Conservation (phyloP, 2,888 invertebrate species). For the Lampropteryx suffumata region DNA sequence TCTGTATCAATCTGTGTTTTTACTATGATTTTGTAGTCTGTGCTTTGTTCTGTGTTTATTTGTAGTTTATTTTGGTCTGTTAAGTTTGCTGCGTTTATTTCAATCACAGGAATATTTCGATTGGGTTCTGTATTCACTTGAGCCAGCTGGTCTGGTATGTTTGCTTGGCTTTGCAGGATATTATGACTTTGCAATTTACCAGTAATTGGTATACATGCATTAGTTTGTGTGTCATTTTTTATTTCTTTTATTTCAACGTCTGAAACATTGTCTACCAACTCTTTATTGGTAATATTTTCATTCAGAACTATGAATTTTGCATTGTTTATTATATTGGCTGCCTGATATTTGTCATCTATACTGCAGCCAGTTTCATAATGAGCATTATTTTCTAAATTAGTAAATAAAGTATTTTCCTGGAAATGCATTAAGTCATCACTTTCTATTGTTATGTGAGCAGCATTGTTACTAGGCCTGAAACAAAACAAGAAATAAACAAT, state of each 20-base stretch:
- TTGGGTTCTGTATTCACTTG: not conserved
- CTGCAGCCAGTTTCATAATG: not conserved
- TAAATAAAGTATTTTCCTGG: conserved; percentile 16
- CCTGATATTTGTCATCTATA: not conserved
- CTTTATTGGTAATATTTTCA: not conserved
- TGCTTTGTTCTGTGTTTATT: not conserved
- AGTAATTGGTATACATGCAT: not conserved
- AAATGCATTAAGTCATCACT: conserved; percentile 33
- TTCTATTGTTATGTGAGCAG: conserved; percentile 27
- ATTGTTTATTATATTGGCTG: not conserved
- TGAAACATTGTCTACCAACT: not conserved
- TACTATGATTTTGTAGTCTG: conserved; percentile 15
- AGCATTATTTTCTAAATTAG: not conserved
- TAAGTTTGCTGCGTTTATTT: not conserved
- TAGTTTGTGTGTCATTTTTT: not conserved
- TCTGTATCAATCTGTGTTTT: not conserved
- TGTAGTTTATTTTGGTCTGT: not conserved
- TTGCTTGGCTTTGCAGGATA: not conserved
- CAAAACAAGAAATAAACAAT: too few species aligned
- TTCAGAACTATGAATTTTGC: conserved; percentile 1
- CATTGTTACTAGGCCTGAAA: conserved; percentile 12
- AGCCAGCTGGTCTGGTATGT: not conserved
- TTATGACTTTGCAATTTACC: not conserved
- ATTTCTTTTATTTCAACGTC: not conserved
- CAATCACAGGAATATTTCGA: conserved; percentile 1